These are phyloP conservation scores for Malurus alboscapulatus DNA, from an alignment of 2,113 vertebrate genomes.

Conservation along the genomic window DNA sequence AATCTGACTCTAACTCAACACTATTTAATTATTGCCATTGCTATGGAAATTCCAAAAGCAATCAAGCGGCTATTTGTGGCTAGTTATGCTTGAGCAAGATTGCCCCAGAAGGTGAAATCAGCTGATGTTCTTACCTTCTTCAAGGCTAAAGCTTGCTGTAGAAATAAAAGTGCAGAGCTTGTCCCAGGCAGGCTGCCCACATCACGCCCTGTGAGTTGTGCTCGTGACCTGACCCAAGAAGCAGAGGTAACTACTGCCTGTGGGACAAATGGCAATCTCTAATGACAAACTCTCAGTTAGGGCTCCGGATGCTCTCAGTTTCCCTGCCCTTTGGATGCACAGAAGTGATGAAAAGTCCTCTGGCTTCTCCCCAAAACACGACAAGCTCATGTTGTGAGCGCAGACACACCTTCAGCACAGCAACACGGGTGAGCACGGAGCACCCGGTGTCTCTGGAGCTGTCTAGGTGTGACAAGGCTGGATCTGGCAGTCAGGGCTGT, in stretches of 20 bases:
- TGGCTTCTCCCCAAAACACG: neutral
- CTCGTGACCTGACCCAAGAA: neutral
- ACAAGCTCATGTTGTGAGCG: neutral
- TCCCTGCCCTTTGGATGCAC: neutral
- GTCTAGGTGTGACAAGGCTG: neutral
- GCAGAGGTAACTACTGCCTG: neutral
- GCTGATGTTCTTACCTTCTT: neutral
- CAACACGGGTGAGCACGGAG: neutral
- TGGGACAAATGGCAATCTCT: neutral
- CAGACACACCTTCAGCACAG: neutral
- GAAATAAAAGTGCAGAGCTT: neutral
- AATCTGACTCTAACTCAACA: neutral
- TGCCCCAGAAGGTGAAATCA: neutral
- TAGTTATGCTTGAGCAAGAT: neutral
- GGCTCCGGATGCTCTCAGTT: neutral
- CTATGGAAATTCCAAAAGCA: neutral
- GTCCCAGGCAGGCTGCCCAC: neutral
- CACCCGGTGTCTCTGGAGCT: neutral
- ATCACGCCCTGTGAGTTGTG: rapidly evolving
- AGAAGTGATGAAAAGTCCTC: neutral
- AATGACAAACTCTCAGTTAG: neutral
- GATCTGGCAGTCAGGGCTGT: neutral
- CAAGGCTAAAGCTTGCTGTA: neutral
- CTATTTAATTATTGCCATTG: neutral
- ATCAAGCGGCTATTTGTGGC: neutral